phyloP scores from a whole-genome alignment of 2,888 invertebrate genomes.

The Polyommatus iphigenia region DNA sequence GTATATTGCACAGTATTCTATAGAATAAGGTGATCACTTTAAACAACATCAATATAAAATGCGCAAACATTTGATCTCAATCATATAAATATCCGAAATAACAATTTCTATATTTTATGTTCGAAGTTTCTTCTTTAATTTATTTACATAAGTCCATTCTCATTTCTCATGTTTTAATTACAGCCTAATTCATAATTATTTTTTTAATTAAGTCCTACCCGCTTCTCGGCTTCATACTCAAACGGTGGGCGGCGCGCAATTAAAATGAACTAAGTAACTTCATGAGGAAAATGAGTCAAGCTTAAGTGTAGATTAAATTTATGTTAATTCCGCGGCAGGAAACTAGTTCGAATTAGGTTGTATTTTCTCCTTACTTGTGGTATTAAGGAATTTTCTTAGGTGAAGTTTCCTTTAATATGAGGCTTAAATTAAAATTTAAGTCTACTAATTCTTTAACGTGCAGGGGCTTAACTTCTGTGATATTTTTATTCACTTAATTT shows the following conservation, averaged over 20 bases:
- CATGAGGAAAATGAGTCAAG: constrained; percentile 34
- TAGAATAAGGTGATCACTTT: too few relatives aligned
- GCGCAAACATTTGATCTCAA: too few relatives aligned
- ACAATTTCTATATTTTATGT: too few relatives aligned
- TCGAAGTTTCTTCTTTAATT: background rate
- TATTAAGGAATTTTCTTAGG: background rate
- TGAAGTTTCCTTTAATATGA: background rate
- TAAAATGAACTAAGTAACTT: constrained; percentile 40
- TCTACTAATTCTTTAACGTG: background rate
- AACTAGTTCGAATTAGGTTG: constrained; percentile 14
- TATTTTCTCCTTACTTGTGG: background rate
- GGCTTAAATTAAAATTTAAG: background rate
- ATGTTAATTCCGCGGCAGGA: constrained; percentile 11
- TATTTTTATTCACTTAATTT: too few relatives aligned
- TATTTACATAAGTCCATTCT: background rate
- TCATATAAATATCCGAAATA: too few relatives aligned
- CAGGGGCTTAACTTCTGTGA: background rate
- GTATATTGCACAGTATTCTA: too few relatives aligned
- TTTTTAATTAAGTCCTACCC: constrained; percentile 1
- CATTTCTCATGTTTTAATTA: constrained; percentile 26
- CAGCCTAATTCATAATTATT: constrained; percentile 38
- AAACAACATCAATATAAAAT: too few relatives aligned
- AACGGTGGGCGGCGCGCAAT: constrained; percentile 37
- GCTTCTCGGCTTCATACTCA: constrained; percentile 32
- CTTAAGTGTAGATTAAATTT: constrained; percentile 15